Evolutionary conservation across 2,888 invertebrate species (phyloP).

Genomic region (Silvanus unidentatus): DNA sequence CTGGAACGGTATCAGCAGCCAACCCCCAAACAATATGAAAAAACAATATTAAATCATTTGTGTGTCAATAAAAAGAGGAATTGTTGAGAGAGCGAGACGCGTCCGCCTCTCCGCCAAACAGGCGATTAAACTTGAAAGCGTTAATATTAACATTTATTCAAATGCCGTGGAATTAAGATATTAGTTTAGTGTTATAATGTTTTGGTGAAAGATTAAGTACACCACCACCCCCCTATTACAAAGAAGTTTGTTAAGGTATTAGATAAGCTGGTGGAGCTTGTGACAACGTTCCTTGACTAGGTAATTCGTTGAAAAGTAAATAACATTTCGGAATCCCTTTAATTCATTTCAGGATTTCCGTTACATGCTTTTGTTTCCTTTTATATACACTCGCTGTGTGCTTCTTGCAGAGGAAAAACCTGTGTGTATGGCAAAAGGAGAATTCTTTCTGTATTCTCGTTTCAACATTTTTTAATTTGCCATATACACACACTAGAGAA

Average conservation of each 20-base stretch:
- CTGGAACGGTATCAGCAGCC: too few species aligned
- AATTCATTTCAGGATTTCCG: slow-evolving; percentile 5
- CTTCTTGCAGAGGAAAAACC: too few species aligned
- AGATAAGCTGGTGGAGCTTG: slow-evolving; percentile 3
- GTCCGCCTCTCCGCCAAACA: too few species aligned
- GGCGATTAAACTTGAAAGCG: slow-evolving; percentile 10
- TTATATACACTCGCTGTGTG: too few species aligned
- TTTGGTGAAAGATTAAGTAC: slow-evolving; percentile 1
- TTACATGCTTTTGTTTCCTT: neutral
- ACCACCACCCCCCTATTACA: neutral
- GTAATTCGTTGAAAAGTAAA: slow-evolving; percentile 2
- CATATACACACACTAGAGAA: too few species aligned
- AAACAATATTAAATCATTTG: too few species aligned
- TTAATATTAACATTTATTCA: slow-evolving; percentile 41
- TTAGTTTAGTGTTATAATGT: slow-evolving; percentile 25
- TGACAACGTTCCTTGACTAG: slow-evolving; percentile 2
- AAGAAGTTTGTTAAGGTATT: slow-evolving; percentile 2
- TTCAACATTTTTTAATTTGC: too few species aligned
- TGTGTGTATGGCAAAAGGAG: slow-evolving; percentile 2
- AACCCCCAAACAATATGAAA: too few species aligned
- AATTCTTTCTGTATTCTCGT: too few species aligned
- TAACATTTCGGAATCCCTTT: slow-evolving; percentile 6
- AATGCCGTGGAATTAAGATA: slow-evolving; percentile 43
- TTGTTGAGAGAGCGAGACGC: too few species aligned
- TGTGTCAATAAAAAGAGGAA: too few species aligned